Conservation (phyloP, 2,888 invertebrate genomes). For the Catonia carolina region DNA sequence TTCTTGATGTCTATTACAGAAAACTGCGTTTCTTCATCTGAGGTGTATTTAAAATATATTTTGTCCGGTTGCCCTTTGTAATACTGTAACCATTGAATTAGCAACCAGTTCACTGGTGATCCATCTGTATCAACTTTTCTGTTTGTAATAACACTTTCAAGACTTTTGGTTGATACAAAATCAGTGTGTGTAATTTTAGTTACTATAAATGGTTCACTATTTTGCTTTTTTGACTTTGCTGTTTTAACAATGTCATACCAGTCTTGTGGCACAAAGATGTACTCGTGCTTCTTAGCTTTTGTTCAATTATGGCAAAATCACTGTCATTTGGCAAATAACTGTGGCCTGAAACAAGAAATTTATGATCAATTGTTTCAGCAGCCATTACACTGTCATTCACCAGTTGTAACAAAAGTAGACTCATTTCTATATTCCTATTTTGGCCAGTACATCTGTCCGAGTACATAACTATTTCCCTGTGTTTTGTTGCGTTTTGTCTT, state of each 20-base stretch:
- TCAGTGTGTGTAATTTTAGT: neutral
- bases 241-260: too few relatives aligned
- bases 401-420: too few relatives aligned
- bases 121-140: slow-evolving; percentile 7
- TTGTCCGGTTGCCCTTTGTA: neutral
- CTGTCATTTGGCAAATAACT: slow-evolving; percentile 28
- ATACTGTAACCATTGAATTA: slow-evolving; percentile 6
- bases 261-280: slow-evolving; percentile 16
- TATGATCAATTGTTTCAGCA: slow-evolving; percentile 20
- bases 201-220: too few relatives aligned
- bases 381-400: too few relatives aligned
- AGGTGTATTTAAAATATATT: neutral
- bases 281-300: slow-evolving; percentile 24
- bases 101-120: slow-evolving; percentile 1
- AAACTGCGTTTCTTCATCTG: slow-evolving; percentile 2
- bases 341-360: slow-evolving; percentile 31
- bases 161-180: slow-evolving; percentile 6
- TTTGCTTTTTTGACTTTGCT: too few relatives aligned
- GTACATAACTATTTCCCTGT: too few relatives aligned
- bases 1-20: slow-evolving; percentile 1
- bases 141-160: neutral
- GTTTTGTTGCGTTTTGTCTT: too few relatives aligned
- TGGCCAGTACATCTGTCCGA: too few relatives aligned
- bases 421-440: too few relatives aligned
- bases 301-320: slow-evolving; percentile 30